Evolutionary conservation across 2,797 vertebrate genomes (phyloP).

Genomic region (Eulemur rubriventer): DNA sequence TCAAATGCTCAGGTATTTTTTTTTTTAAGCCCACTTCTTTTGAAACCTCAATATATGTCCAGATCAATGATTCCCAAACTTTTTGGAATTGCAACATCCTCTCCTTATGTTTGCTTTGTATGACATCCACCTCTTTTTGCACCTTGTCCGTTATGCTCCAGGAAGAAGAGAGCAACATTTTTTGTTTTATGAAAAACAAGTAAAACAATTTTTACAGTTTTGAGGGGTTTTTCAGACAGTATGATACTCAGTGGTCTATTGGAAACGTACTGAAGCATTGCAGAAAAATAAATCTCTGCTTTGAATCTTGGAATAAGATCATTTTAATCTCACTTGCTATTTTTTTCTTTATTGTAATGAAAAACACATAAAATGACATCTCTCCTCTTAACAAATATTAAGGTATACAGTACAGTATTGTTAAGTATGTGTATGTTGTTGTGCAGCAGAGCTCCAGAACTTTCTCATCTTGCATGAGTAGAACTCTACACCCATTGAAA

Average conservation of each 20-base stretch:
- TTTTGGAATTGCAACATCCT: neutral
- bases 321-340: neutral
- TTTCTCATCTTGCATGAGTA: neutral
- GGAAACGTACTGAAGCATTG: neutral
- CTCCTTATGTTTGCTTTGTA: neutral
- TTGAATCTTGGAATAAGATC: neutral
- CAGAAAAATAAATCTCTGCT: neutral
- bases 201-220: neutral
- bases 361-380: neutral
- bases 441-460: neutral
- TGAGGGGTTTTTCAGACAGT: neutral
- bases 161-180: neutral
- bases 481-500: neutral
- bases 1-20: neutral
- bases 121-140: neutral
- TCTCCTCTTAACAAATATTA: neutral
- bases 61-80: neutral
- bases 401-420: neutral
- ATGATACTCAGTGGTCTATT: neutral
- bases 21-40: neutral
- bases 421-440: neutral
- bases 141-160: neutral
- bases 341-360: neutral
- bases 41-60: neutral
- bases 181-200: neutral